These are phyloP conservation scores for Itoplectis maculator DNA, from an alignment of 2,888 invertebrate genomes.

Conservation along the genomic window DNA sequence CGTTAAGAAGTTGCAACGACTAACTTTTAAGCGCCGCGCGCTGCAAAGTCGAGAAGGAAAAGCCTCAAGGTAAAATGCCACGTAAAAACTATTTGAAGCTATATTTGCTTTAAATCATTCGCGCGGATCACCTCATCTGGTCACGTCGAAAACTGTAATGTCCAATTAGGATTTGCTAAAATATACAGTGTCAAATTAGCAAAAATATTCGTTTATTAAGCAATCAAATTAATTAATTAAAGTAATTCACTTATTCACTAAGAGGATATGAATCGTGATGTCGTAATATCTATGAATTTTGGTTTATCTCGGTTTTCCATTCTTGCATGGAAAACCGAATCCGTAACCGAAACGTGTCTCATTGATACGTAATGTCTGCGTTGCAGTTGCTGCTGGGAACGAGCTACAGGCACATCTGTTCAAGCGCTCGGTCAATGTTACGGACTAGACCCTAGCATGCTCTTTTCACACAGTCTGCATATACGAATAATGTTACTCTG, in stretches of 20 bases:
- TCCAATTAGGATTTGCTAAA: not conserved
- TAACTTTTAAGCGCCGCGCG: conserved; percentile 44
- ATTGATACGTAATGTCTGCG: conserved; percentile 53
- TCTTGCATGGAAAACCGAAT: not conserved
- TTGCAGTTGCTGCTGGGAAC: conserved; percentile 54
- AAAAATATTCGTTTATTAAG: not conserved
- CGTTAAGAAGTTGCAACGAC: conserved; percentile 57
- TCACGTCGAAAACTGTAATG: not conserved
- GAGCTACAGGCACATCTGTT: conserved; percentile 67
- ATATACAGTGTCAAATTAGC: not conserved
- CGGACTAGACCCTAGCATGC: conserved; percentile 19
- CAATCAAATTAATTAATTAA: not conserved
- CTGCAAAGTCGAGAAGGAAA: conserved; percentile 43
- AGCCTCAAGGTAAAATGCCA: conserved; percentile 21
- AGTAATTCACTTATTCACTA: not conserved
- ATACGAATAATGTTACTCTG: conserved; percentile 32
- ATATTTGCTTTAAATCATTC: conserved; percentile 3
- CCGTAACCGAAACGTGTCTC: conserved; percentile 64
- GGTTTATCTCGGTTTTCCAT: not conserved
- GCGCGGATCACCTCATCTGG: not conserved
- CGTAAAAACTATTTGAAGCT: conserved; percentile 40
- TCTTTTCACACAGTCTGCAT: conserved; percentile 50
- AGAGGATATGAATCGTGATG: not conserved
- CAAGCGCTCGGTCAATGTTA: conserved; percentile 36
- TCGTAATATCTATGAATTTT: not conserved